Conservation (phyloP, 2,888 invertebrate species). For the Andrena chrysosceles region DNA sequence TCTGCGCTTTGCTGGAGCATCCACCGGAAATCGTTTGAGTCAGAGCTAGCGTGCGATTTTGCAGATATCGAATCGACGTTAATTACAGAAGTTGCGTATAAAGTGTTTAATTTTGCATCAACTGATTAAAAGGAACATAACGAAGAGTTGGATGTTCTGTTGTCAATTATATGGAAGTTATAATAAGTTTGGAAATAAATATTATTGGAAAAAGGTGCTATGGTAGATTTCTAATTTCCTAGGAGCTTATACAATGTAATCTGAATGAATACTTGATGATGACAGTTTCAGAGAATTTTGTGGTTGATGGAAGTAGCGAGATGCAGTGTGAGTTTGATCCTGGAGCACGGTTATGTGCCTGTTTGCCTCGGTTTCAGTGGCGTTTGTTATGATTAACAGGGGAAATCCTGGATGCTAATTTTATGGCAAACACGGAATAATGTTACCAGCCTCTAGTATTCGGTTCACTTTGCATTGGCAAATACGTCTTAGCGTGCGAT, state of each 20-base stretch:
- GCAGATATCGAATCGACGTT: background rate
- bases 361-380: background rate
- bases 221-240: background rate
- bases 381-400: background rate
- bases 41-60: background rate
- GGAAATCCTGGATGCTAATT: conserved; percentile 7
- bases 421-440: conserved; percentile 14
- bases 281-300: background rate
- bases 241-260: background rate
- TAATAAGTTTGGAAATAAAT: background rate
- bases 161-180: background rate
- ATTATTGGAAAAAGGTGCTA: background rate
- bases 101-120: background rate
- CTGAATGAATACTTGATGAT: background rate
- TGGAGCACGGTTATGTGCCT: background rate
- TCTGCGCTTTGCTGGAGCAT: background rate
- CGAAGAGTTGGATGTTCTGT: background rate
- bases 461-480: background rate
- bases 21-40: background rate
- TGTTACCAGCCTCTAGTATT: background rate
- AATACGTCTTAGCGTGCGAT: background rate
- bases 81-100: background rate
- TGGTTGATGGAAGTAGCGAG: background rate
- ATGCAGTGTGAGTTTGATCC: background rate
- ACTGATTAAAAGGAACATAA: no score